A percentile compares a stretch with the other conserved stretches of the same genome.
Evolutionary conservation across 2,797 vertebrate species (phyloP).

Genomic region (Ctenosaura bakeri): DNA sequence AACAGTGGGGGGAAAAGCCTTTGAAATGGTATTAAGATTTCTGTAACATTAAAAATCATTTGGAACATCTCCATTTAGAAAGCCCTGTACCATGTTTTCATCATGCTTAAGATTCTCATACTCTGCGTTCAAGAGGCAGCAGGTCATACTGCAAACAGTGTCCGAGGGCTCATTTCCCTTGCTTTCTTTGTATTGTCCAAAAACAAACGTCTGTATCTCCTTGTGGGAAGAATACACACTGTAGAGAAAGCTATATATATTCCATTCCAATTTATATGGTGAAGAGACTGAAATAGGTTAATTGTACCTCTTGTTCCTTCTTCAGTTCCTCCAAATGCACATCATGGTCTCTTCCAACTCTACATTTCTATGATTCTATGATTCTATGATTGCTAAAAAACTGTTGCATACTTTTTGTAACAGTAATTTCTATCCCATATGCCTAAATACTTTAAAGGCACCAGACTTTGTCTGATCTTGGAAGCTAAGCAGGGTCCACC

Average conservation of each 20-base stretch:
- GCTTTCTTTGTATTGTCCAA: not conserved
- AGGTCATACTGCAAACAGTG: not conserved
- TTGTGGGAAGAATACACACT: too few relatives aligned
- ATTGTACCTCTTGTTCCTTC: not conserved
- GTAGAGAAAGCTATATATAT: not conserved
- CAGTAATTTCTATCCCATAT: too few relatives aligned
- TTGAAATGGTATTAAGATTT: too few relatives aligned
- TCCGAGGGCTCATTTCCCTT: not conserved
- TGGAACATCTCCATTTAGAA: not conserved
- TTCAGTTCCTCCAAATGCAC: not conserved
- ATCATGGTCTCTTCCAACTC: too few relatives aligned
- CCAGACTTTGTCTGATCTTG: too few relatives aligned
- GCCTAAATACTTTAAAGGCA: too few relatives aligned
- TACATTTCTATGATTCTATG: too few relatives aligned
- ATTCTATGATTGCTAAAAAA: not conserved
- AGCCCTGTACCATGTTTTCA: not conserved
- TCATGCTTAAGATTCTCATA: not conserved
- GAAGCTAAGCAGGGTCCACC: too few relatives aligned
- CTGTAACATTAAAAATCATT: too few relatives aligned
- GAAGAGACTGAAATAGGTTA: not conserved
- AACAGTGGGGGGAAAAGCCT: too few relatives aligned
- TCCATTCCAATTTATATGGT: not conserved
- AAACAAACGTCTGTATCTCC: too few relatives aligned
- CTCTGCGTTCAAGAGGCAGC: not conserved
- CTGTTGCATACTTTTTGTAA: not conserved